Base-by-base conservation (phyloP, 2,888 invertebrate genomes). In the Drosophila mayaguana region DNA sequence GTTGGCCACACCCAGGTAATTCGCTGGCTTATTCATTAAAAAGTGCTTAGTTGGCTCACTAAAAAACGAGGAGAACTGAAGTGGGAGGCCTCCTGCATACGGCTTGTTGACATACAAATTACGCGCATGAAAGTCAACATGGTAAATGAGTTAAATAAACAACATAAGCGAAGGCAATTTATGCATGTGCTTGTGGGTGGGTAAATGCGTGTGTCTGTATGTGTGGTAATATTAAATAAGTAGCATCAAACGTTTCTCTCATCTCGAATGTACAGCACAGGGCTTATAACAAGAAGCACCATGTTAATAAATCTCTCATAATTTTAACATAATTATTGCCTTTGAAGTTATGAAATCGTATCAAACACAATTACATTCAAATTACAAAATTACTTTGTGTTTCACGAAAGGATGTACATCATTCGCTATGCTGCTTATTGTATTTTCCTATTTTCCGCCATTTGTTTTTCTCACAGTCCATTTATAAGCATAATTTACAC, bases 111-210 rank as follows among this genome's bases (percentile, higher is more conserved):
- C 81, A 81, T 65, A 72, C 66, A 83, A 83, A 85, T 88, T 85
- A 85, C 87, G 89, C 89, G 87, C 87, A 81, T 79, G 75, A 81
- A 72, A 88, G 79, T 86, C 71, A 83, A 88, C 81, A 81, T 61
- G 76, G 68, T 81, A 88, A 83, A 83, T 86, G 78, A 86, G 78
- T 82, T 69, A 72, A 80, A 66, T 71, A 81, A 88, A 85, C 86
- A 78, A 51, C 70, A 66, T 65, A 73, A 77, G 69, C 63, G 61
- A 72, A 57, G 64, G 51, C 48, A 72, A 72, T 62, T 78, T 69
- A 65, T 22, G 36, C 36, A n/a, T 64, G 11, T 36, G 43, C 25
- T 22, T 20, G 14, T 11, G 28, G 20, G 28, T 22, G 12, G 32
- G 5, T 28, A 16, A 9, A 0, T 14, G 18, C 12, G 22, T 48